phyloP scores from a whole-genome alignment of 2,888 invertebrate species.

The Aleiodes leptofemur region DNA sequence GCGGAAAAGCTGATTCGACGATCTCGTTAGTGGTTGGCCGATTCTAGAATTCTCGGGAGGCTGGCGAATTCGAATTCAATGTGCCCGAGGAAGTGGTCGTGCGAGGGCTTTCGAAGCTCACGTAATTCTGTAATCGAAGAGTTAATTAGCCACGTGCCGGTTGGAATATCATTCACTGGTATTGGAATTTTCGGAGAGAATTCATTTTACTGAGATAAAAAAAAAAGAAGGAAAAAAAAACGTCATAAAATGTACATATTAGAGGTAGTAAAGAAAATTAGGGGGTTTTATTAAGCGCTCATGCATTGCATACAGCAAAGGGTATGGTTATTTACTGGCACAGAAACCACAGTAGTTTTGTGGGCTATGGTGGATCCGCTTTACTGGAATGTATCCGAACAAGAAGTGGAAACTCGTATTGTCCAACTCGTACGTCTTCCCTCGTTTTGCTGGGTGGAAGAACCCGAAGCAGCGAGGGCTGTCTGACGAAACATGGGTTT shows the following conservation, averaged over 20 bases:
- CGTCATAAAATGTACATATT: not conserved
- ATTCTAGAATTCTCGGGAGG: constrained; percentile 51
- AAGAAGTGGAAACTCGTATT: constrained; percentile 37
- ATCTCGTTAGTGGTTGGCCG: constrained; percentile 46
- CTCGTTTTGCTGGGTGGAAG: constrained; percentile 18
- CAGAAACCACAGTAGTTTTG: constrained; percentile 52
- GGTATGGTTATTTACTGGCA: constrained; percentile 51
- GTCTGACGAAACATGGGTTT: constrained; percentile 41
- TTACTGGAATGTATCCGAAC: constrained; percentile 28
- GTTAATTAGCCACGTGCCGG: constrained; percentile 60
- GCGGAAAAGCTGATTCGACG: constrained; percentile 44
- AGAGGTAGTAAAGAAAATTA: constrained; percentile 31
- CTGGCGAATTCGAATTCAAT: constrained; percentile 41
- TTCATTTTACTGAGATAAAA: no score
- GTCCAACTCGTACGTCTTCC: constrained; percentile 28
- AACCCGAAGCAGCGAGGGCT: constrained; percentile 12
- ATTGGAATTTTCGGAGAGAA: constrained; percentile 16
- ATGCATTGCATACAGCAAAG: constrained; percentile 54
- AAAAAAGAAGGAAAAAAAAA: no score
- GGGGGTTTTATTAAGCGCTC: constrained; percentile 51
- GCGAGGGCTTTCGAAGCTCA: constrained; percentile 21
- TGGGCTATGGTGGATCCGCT: constrained; percentile 48
- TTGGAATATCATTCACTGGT: constrained; percentile 60
- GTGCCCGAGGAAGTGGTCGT: constrained; percentile 48
- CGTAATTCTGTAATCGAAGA: constrained; percentile 57